These are phyloP conservation scores for Peromyscus polionotus DNA, from an alignment of 2,113 vertebrate species.

Conservation along the genomic window DNA sequence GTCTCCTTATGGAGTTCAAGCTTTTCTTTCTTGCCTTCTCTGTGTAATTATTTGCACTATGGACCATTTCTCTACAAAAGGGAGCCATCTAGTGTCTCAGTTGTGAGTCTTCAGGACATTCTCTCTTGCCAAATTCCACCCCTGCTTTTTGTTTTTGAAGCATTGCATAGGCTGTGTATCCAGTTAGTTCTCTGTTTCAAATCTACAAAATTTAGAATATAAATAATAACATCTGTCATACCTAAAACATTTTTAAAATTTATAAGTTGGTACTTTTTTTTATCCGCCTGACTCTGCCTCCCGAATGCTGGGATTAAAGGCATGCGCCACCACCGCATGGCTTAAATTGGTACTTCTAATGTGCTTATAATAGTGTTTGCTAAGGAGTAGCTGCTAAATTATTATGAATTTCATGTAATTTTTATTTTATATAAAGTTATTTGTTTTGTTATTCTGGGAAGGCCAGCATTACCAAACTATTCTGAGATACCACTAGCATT, in stretches of 20 bases:
- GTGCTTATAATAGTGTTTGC: not conserved
- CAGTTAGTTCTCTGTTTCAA: not conserved
- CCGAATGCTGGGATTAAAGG: too few relatives aligned
- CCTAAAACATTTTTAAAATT: not conserved
- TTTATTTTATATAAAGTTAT: conserved; percentile 18
- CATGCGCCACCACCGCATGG: too few relatives aligned
- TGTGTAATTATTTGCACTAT: not conserved
- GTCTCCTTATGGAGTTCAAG: not conserved
- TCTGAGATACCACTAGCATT: not conserved
- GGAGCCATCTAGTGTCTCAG: not conserved
- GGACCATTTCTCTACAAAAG: not conserved
- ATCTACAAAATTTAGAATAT: not conserved
- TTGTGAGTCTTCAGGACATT: not conserved
- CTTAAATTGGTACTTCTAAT: not conserved
- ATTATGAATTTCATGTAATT: not conserved
- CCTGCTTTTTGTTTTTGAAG: not conserved
- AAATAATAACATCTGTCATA: not conserved
- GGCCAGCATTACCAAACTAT: not conserved
- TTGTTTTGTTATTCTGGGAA: not conserved
- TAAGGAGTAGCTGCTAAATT: not conserved
- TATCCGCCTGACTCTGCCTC: too few relatives aligned
- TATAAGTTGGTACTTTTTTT: not conserved
- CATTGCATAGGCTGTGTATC: not conserved
- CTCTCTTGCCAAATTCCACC: not conserved
- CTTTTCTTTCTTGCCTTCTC: not conserved